Conservation (phyloP, 2,113 vertebrate species). For the Balaenoptera acutorostrata region DNA sequence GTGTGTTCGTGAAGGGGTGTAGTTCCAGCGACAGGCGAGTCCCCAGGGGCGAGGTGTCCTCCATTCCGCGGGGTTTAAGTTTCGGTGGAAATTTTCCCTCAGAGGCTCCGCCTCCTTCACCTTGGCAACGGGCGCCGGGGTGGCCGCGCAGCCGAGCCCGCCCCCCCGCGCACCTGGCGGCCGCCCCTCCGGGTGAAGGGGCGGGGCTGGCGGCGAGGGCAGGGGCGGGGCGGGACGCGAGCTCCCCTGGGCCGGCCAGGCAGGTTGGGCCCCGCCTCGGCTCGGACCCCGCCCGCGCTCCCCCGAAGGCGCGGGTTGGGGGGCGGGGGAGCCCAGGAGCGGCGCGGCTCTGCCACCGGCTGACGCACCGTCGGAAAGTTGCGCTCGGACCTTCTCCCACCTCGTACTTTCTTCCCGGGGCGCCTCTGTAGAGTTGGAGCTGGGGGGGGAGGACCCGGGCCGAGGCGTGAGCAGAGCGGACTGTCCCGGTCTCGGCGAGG, state of each 20-base stretch:
- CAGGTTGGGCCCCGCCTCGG: constrained; percentile 30
- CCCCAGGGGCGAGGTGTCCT: background rate
- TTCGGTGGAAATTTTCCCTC: constrained; percentile 64
- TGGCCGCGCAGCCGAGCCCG: accelerated
- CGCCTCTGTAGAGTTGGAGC: background rate
- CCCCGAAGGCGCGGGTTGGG: constrained; percentile 15
- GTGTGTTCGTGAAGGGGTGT: background rate
- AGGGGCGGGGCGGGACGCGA: background rate
- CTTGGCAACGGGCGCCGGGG: background rate
- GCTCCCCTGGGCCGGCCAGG: background rate
- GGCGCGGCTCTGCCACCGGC: background rate
- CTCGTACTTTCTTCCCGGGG: background rate
- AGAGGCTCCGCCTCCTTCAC: constrained; percentile 57
- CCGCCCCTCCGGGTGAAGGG: background rate
- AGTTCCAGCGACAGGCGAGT: background rate
- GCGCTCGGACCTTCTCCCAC: background rate
- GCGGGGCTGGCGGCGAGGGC: background rate
- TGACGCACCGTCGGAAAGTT: constrained; percentile 40
- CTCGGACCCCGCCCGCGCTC: background rate
- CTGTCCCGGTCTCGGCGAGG: background rate
- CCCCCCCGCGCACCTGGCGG: background rate
- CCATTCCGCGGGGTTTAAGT: background rate
- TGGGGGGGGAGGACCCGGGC: background rate
- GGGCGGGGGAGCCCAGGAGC: background rate
- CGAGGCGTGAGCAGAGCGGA: background rate